Evolutionary conservation across 2,888 invertebrate genomes (phyloP).

Genomic region (Patella caerulea): DNA sequence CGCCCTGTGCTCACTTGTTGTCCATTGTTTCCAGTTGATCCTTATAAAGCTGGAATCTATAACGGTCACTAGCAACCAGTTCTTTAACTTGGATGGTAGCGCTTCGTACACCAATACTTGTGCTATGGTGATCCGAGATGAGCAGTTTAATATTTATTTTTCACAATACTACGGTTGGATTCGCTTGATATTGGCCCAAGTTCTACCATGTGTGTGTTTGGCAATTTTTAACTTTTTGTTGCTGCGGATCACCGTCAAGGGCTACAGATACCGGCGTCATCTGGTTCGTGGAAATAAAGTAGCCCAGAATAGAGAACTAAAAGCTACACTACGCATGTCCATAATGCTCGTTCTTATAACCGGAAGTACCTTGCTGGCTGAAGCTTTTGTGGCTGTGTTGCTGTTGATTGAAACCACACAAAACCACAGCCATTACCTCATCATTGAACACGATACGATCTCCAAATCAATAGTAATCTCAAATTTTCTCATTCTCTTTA

Average conservation of each 20-base stretch:
- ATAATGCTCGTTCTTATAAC: constrained; percentile 20
- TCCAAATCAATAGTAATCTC: constrained; percentile 19
- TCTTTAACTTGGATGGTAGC: constrained; percentile 3
- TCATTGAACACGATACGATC: background rate
- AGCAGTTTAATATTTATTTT: background rate
- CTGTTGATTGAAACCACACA: constrained; percentile 11
- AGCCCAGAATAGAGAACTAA: constrained; percentile 13
- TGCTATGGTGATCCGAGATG: constrained; percentile 8
- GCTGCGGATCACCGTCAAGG: constrained; percentile 18
- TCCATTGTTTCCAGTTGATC: constrained; percentile 21
- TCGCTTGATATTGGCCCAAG: constrained; percentile 22
- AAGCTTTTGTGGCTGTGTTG: constrained; percentile 11
- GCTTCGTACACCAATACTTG: constrained; percentile 16
- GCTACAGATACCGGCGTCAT: constrained; percentile 20
- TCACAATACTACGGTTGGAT: constrained; percentile 23
- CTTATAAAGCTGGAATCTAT: constrained; percentile 13
- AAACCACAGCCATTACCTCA: background rate
- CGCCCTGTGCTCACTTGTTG: background rate
- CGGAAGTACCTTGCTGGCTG: constrained; percentile 13
- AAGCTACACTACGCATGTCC: constrained; percentile 16
- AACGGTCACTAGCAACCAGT: constrained; percentile 13
- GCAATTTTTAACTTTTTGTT: constrained; percentile 17
- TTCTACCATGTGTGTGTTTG: constrained; percentile 21
- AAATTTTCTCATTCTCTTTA: constrained; percentile 21
- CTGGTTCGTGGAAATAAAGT: constrained; percentile 22